These are phyloP conservation scores for Miltochrista miniata DNA, from an alignment of 2,888 invertebrate species.

Conservation along the genomic window DNA sequence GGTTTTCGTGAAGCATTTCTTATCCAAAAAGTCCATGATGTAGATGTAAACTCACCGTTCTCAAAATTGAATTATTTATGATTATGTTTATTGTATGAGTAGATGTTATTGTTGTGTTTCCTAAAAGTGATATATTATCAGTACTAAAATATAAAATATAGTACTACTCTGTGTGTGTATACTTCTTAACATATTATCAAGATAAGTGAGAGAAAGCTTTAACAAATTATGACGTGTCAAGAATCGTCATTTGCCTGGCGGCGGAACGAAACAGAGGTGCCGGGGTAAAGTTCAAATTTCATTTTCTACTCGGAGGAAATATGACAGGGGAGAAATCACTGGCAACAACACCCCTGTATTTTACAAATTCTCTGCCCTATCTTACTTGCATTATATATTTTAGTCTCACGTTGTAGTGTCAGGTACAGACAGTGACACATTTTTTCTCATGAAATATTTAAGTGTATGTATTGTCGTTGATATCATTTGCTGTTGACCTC, in stretches of 20 bases:
- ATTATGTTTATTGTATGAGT: no score
- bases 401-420: constrained; percentile 6
- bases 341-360: constrained; percentile 24
- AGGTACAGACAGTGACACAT: neutral
- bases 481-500: neutral
- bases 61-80: no score
- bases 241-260: constrained; percentile 14
- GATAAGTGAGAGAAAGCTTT: neutral
- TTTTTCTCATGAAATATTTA: neutral
- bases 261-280: neutral
- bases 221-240: neutral
- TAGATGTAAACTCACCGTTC: no score
- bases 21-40: no score
- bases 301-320: constrained; percentile 46
- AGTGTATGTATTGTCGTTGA: no score
- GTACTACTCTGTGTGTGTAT: neutral
- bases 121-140: no score
- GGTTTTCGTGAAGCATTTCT: no score
- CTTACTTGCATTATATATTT: constrained; percentile 10
- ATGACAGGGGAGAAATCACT: constrained; percentile 46
- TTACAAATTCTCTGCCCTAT: constrained; percentile 30
- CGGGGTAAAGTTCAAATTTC: constrained; percentile 40
- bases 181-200: neutral
- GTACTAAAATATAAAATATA: no score
- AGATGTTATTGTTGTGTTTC: no score